Base-by-base conservation (phyloP, 2,797 vertebrate species). In the Huso huso region DNA sequence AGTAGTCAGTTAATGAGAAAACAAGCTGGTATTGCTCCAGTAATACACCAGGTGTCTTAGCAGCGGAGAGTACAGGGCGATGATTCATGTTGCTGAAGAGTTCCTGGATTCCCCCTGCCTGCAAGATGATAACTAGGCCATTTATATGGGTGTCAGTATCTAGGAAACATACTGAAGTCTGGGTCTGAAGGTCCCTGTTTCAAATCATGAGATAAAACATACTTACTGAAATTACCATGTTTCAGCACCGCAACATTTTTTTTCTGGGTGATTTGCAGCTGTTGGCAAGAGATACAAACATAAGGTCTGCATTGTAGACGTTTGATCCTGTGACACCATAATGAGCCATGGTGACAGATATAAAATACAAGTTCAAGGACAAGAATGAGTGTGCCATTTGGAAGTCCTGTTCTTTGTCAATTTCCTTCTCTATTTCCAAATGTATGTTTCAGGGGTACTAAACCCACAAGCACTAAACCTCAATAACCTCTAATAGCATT, bases 1-100 rank as follows among this genome's bases (percentile, higher is more conserved):
- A 85, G 81, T 81, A 77, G 73, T 84, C 82, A 79, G 81, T 86
- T 86, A 86, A 89, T 89, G 86, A 84, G 83, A 86, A 84, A 87
- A 88, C 88, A 84, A 87, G 83, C 86, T 87, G 86, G 86, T 88
- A 83, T 80, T 74, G 76, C 81, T 87, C 88, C 89, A 89, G 83
- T 77, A 78, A 80, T 83, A 81, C 82, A 58, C 55, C 55, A 11
- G 12, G 55, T n/a, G 11, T 58, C 55, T 58, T 58, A 58, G 12
- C 55, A 13, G 55, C 78, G 55, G 12, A 58, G 55, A 58, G 81
- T 79, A 73, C 75, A 73, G 81, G 78, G 78, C 77, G 72, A 73
- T 87, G 83, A 89, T 89, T 84, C 83, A 87, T 87, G 83, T 80
- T 81, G 77, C 79, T 74, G 48, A 82, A 80, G 81, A 78, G 77